Conservation (phyloP, 1,140 invertebrate species). For the Drosophila santomea region DNA sequence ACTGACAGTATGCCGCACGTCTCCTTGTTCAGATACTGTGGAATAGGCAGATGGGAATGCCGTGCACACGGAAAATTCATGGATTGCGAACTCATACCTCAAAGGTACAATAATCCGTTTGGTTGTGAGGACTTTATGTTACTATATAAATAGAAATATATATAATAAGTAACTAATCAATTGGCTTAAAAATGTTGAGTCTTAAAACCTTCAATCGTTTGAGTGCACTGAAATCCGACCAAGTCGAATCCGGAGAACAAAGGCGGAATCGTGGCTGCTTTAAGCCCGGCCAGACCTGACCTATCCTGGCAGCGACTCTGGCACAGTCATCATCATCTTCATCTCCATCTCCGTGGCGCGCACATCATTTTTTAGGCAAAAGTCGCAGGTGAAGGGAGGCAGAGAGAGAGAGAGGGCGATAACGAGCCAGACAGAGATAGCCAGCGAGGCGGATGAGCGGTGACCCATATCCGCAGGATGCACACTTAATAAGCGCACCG, state of each 20-base stretch:
- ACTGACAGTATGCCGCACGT: conserved; percentile 68
- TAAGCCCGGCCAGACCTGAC: conserved; percentile 53
- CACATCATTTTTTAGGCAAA: conserved; percentile 71
- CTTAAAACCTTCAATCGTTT: background rate
- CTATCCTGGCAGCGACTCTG: conserved; percentile 43
- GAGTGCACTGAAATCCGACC: conserved; percentile 9
- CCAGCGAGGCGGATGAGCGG: conserved; percentile 3
- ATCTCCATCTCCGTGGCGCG: conserved; percentile 35
- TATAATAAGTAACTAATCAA: too few species aligned
- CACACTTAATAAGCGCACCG: conserved; percentile 33
- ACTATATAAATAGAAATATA: too few species aligned
- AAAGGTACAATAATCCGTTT: too few species aligned
- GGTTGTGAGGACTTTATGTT: too few species aligned
- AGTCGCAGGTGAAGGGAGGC: conserved; percentile 7
- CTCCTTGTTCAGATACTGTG: conserved; percentile 28
- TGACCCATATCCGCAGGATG: conserved; percentile 61
- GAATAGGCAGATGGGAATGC: conserved; percentile 9
- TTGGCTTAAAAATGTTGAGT: too few species aligned
- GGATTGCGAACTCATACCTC: too few species aligned
- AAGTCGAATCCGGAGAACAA: conserved; percentile 34
- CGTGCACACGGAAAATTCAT: background rate
- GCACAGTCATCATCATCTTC: conserved; percentile 29
- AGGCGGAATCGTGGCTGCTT: conserved; percentile 47
- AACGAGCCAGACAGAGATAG: conserved; percentile 8
- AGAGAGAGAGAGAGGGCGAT: conserved; percentile 18